These are phyloP conservation scores for Chloromyia formosa DNA, from an alignment of 2,888 invertebrate species.

Conservation along the genomic window DNA sequence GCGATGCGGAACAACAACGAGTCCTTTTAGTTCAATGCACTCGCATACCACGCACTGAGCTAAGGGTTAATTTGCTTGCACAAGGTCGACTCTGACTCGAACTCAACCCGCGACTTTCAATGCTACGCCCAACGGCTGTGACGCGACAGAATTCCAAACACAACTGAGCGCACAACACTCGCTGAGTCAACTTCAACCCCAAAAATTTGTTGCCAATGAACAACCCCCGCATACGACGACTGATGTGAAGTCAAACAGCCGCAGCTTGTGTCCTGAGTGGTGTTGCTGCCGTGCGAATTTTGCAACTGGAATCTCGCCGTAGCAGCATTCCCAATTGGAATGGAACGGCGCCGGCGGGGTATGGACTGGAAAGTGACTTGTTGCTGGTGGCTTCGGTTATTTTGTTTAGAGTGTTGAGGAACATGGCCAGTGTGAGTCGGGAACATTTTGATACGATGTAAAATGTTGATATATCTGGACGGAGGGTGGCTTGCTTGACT, in stretches of 20 bases:
- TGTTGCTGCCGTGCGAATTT: not conserved
- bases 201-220: not conserved
- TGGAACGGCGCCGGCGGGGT: no score
- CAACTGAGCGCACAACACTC: slow-evolving; percentile 14
- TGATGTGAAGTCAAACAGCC: no score
- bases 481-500: not conserved
- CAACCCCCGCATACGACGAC: no score
- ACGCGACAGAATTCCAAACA: slow-evolving; percentile 34
- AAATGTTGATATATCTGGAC: not conserved
- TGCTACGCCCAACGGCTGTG: not conserved
- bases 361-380: not conserved
- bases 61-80: not conserved
- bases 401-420: not conserved
- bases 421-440: not conserved
- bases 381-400: not conserved
- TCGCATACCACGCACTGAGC: not conserved
- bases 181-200: slow-evolving; percentile 17
- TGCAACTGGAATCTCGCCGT: no score
- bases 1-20: slow-evolving; percentile 9
- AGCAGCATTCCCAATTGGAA: not conserved
- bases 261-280: not conserved
- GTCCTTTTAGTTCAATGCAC: not conserved
- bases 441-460: not conserved
- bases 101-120: not conserved
- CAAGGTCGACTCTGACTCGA: not conserved